Base-by-base conservation (phyloP, 1,140 invertebrate genomes). In the Thrips palmi region DNA sequence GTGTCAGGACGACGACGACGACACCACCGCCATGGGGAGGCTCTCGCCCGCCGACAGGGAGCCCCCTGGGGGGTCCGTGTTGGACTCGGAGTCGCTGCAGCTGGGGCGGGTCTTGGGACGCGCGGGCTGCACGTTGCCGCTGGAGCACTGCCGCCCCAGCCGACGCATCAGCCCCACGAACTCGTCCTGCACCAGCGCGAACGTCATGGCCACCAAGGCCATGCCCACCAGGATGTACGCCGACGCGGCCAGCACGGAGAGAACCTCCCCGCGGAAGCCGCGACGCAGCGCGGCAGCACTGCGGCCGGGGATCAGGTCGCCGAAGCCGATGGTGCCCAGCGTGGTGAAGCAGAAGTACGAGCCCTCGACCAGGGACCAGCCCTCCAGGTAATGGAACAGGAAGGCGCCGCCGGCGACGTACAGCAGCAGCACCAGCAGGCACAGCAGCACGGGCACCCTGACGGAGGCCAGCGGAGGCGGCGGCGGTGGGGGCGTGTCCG, bases 261-360 rank as follows among this genome's bases (percentile, higher is more conserved):
- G 63, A 47, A 85, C 77, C 48, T 72, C 78, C 5, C 52, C 52
- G n/a, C n/a, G n/a, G n/a, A n/a, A n/a, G n/a, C n/a, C n/a, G n/a
- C n/a, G n/a, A n/a, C n/a, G n/a, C 27, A 33, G 46, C 4, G 38
- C 37, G 11, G 44, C 40, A 7, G 40, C n/a, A 2, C 39, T 22
- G 27, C 36, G 12, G 40, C 71, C 58, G 33, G 84, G 70, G 46
- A 76, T 62, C 45, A 89, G 61, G 48, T 89, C 81, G 3, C 86
- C 86, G 49, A 92, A 91, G 1, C 86, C 85, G 42, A 87, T 85
- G 2, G 84, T 88, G 32, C 79, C 79, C 36, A 88, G 61, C 37
- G 84, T 88, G 15, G 89, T 86, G 61, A 92, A 94, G 52, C 88
- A 93, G 56, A 94, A 96, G 58, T 91, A 96, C 45, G 79, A 75